Evolutionary conservation across 2,888 invertebrate genomes (phyloP), one percentile per base, ranked within the genome.

Genomic region (Leucoptera coffeella): DNA sequence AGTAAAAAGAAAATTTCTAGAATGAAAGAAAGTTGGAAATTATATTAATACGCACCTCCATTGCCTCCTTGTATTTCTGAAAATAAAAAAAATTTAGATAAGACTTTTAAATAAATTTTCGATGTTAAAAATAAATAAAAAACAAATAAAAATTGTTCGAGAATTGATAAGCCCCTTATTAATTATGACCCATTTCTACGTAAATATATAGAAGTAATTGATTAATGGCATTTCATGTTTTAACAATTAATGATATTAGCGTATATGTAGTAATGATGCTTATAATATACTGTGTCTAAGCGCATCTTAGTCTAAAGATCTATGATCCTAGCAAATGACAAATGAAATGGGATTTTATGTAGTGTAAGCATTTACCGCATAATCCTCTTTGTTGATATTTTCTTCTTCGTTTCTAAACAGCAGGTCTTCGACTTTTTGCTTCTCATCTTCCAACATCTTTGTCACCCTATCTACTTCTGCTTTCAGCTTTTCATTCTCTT

Each of bases 361-460:
- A 17, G 17, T 17, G 6, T 6, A 17, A 13, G 29, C 30, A 46
- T 58, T 72, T 75, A 92, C 91, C 77, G 90, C 85, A 38, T 89
- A 75, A 52, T 94, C 94, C 45, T 85, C 85, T 52, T 87, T 90
- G 41, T 81, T 81, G 42, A 94, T 85, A 23, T 86, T 82, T 39
- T 91, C 91, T 52, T 96, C 95, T 62, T 95, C 95, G 35, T 89
- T 82, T 30, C 86, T 75, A 50, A 94, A 94, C 58, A 90, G 83
- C 32, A 94, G 73, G 55, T 94, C 94, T 64, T 94, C 93, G 4
- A 84, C 80, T 56, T 83, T 88, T 45, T 84, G 80, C 38, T 74
- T 74, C 43, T 89, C 89, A 39, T 88, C 87, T 30, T 85, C 85
- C 35, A 91, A 52, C 41, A 80, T 77, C 32, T 74, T 64, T 36